These are phyloP conservation scores for Burhinus oedicnemus DNA, from an alignment of 2,113 vertebrate genomes.

Conservation along the genomic window DNA sequence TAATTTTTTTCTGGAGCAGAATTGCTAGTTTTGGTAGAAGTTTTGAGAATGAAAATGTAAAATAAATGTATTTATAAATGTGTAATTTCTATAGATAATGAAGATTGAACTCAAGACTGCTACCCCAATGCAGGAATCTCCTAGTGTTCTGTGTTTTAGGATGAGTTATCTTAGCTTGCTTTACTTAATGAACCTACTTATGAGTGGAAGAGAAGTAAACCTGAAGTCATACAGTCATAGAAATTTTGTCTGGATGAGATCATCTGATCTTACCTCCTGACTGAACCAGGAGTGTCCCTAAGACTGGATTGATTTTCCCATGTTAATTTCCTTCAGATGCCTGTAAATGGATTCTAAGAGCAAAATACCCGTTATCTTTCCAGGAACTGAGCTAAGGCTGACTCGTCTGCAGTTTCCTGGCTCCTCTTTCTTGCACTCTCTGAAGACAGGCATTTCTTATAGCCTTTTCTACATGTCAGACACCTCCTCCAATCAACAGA, in stretches of 20 bases:
- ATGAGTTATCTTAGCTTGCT: background rate
- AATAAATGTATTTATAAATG: background rate
- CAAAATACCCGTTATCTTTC: background rate
- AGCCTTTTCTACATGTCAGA: background rate
- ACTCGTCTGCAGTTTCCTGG: background rate
- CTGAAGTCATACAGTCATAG: background rate
- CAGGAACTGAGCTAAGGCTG: background rate
- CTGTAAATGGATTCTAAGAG: background rate
- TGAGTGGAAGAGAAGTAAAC: background rate
- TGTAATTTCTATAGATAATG: background rate
- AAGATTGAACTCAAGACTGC: background rate
- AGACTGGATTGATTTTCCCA: background rate
- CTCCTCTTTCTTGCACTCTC: background rate
- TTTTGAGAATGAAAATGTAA: background rate
- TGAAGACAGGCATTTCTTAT: background rate
- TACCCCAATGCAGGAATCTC: background rate
- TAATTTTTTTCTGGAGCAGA: background rate
- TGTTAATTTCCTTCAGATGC: background rate
- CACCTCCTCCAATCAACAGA: background rate
- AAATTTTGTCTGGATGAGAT: background rate
- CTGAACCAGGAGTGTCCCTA: background rate
- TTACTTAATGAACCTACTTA: background rate
- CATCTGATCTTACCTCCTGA: background rate
- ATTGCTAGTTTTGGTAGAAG: background rate
- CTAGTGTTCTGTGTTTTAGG: background rate